Evolutionary conservation across 2,113 vertebrate genomes (phyloP).

Genomic region (Alces alces): DNA sequence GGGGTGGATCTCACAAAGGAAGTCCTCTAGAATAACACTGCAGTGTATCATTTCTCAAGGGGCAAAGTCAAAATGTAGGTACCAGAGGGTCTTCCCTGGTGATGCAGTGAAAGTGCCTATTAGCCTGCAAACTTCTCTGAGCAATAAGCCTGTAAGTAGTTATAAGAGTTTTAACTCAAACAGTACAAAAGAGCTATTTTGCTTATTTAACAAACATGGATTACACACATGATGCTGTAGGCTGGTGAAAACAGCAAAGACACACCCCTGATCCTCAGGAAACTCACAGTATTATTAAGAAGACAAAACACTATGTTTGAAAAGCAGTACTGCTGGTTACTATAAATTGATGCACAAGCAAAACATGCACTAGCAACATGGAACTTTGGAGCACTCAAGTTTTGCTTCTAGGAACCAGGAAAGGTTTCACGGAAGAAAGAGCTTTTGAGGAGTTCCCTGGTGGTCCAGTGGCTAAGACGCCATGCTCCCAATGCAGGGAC

Average conservation of each 20-base stretch:
- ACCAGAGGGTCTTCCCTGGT: neutral
- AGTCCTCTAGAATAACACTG: neutral
- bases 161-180: neutral
- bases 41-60: neutral
- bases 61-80: neutral
- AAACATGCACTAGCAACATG: neutral
- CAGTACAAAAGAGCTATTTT: neutral
- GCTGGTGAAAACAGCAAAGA: neutral
- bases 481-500: neutral
- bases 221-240: neutral
- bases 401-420: neutral
- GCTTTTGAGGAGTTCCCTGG: neutral
- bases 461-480: neutral
- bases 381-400: neutral
- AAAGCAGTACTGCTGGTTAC: neutral
- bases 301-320: neutral
- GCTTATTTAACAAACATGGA: neutral
- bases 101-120: neutral
- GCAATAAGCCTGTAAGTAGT: neutral
- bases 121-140: neutral
- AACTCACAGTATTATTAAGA: neutral
- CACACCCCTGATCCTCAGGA: neutral
- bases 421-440: neutral
- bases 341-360: neutral
- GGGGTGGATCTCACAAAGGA: neutral